Evolutionary conservation across 2,888 invertebrate genomes (phyloP), one percentile per base, ranked within the genome.

Genomic region (Cantharis lateralis): DNA sequence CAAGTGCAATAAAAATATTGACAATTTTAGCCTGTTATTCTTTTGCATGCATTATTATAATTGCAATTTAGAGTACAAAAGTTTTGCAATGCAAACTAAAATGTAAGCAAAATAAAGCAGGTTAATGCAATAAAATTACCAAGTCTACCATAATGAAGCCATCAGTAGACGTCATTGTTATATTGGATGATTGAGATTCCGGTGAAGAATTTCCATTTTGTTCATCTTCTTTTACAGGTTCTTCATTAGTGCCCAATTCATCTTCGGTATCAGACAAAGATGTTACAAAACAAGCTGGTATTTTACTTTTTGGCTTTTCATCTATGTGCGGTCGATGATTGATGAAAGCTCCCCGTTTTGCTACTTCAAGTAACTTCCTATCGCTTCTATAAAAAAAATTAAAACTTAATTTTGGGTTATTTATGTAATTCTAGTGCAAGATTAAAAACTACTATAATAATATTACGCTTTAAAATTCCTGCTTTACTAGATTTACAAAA

Each of bases 121-220:
- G 77, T 77, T 77, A 80, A 76, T 75, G 78, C 77, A 82, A 79
- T 20, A 81, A 86, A 89, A 90, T 90, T 90, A 93, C 93, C 91
- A 93, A 89, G 88, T 93, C 92, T 86, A 93, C 92, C 91, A 93
- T 91, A 86, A 93, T 92, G 90, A 93, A 93, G 87, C 93, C 93
- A 82, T 92, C 92, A 70, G 90, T 89, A 79, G 90, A 90, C 75
- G 88, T 87, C 86, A 89, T 88, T 48, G 90, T 90, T 80, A 89
- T 87, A 79, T 88, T 88, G 74, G 89, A 89, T 78, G 89, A 84
- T 80, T 88, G 87, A 28, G 89, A 89, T 77, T 87, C 87, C 74
- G 87, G 84, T 77, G 87, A 85, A 2, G 88, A 87, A 82, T 87
- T 87, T 10, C 83, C 83, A 76, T 85, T 85, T 13, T 81, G 82